A percentile compares a stretch with the other conserved stretches of the same genome.
Evolutionary conservation across 2,113 vertebrate species (phyloP).

Genomic region (Bettongia penicillata): DNA sequence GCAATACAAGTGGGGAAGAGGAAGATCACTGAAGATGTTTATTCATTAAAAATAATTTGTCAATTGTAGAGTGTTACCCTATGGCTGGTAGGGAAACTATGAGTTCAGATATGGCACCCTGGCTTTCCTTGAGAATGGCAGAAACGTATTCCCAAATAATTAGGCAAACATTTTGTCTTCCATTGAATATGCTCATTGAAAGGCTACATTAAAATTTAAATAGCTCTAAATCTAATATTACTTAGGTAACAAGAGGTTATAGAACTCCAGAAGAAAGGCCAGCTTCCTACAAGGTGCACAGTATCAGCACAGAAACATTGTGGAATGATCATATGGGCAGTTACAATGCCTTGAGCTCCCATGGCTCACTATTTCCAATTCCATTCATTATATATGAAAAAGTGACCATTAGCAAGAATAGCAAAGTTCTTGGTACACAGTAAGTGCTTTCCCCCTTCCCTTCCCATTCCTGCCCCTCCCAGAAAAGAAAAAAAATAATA

Average conservation of each 20-base stretch:
- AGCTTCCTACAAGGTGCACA: not conserved
- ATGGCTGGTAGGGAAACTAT: not conserved
- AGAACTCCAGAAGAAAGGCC: not conserved
- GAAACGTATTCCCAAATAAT: not conserved
- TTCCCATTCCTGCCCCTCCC: not conserved
- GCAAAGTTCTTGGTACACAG: not conserved
- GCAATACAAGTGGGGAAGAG: not conserved
- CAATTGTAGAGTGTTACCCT: not conserved
- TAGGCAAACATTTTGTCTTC: not conserved
- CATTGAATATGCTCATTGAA: constrained; percentile 4
- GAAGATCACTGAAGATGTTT: constrained; percentile 7
- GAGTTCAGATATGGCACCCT: not conserved
- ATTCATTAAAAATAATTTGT: constrained; percentile 18
- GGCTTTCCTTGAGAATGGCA: not conserved
- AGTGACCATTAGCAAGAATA: not conserved
- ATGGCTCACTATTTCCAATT: not conserved
- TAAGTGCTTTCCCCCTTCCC: not conserved
- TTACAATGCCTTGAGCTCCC: not conserved
- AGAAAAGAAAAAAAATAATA: not conserved
- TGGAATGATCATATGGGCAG: not conserved
- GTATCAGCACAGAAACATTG: not conserved
- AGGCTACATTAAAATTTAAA: not conserved
- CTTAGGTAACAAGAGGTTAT: not conserved
- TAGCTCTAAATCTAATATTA: not conserved
- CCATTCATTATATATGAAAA: not conserved